Base-by-base conservation (phyloP, 2,797 vertebrate genomes). In the Merluccius polli region DNA sequence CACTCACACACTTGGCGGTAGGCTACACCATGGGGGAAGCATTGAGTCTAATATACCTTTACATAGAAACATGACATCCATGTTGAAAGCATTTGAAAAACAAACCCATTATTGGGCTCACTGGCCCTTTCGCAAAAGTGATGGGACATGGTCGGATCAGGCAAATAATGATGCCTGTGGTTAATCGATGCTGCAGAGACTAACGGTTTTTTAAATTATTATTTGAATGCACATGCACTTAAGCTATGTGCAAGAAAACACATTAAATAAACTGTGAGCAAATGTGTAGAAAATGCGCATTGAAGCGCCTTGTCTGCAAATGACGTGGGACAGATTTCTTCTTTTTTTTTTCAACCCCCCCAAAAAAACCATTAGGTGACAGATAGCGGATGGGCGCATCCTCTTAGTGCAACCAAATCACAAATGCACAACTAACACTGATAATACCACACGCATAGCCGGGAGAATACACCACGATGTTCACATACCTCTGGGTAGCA, bases 401-500 rank as follows among this genome's bases (percentile, higher is more conserved):
- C 52, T n/a, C 24, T 52, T 18, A 52, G 18, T 21, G 2, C 44
- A 52, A 59, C 52, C 21, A n/a, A 59, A 59, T 59, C 52, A 9
- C 52, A 59, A 24, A 59, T 24, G n/a, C 52, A n/a, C 21, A 59
- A 24, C 16, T 70, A 21, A 70, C 24, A 70, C 8, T 10, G 12
- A n/a, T 21, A n/a, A 24, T 11, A 9, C 33, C 18, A 71, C 12
- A 71, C 24, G 32, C 18, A n/a, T 4, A 71, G 32, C 8, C 12
- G 11, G 36, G 3, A 11, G 10, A 71, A 36, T 27, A 1, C 32
- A 5, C 3, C 9, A 36, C 18, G 32, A 71, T 36, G 29, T 41
- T 33, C 35, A 81, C 93, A 92, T 93, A 98, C 97, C 97, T 98
- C 97, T 1, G 97, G 97, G 74, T 98, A 98, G 84, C 97, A 98